Base-by-base conservation (phyloP, 2,888 invertebrate genomes). In the Ennomos quercinarius region DNA sequence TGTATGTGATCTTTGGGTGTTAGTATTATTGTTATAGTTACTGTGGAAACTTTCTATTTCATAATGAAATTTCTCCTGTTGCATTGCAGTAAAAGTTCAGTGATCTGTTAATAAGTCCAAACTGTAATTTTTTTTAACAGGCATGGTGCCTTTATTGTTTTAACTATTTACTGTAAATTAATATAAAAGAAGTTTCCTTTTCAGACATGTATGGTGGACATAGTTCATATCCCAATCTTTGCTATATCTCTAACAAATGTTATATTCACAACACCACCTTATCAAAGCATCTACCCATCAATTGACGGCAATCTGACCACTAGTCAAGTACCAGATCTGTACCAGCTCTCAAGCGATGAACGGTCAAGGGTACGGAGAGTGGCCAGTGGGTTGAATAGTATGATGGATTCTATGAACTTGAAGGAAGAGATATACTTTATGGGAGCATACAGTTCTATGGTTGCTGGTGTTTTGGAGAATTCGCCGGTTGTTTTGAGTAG, bases 351-450 rank as follows among this genome's bases (percentile, higher is more conserved):
- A 1, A 70, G 66, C 60, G 83, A 87, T 8, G 89, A 93, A 58
- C 84, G 91, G 45, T 82, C 87, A 4, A 78, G 81, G 61, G 84
- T 93, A 0, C 71, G 91, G 47, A 87, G 94, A 60, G 68, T 94
- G 38, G 93, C 93, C 0, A 89, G 91, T 67, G 85, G 93, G 11
- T 70, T 94, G 4, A 92, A 94, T 63, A 93, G 91, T 58, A 77
- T 95, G 76, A 73, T 95, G 61, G 92, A 94, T 36, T 91, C 93
- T 11, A 88, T 95, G 81, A 93, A 94, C 67, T 88, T 94, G 8
- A 93, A 92, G 61, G 95, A 95, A 70, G 95, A 96, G 74, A 86
- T 95, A 27, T 96, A 93, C 72, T 94, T 93, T 49, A 81, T 96
- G 72, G 96, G 96, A 4, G 87, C 91, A 35, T 93, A 94, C 45